A percentile compares a stretch with the other conserved stretches of the same genome.
phyloP scores from a whole-genome alignment of 2,113 vertebrate species.

The Chrysochloris asiatica region DNA sequence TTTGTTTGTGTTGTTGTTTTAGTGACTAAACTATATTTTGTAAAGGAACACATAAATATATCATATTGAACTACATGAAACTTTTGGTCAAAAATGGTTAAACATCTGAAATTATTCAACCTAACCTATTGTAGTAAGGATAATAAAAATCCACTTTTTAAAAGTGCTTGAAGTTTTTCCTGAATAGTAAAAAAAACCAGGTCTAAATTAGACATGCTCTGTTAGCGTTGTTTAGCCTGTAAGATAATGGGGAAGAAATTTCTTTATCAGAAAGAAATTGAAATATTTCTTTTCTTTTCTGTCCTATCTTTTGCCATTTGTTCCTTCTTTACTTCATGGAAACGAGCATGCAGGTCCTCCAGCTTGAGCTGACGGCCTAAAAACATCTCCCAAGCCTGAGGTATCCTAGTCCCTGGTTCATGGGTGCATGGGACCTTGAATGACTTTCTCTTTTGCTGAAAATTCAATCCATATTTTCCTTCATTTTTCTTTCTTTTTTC shows the following conservation, averaged over 20 bases:
- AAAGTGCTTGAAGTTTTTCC: background rate
- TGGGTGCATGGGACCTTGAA: background rate
- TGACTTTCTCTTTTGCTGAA: background rate
- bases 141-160: constrained; percentile 11
- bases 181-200: background rate
- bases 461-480: background rate
- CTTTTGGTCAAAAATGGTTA: background rate
- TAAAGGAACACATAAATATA: background rate
- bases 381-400: background rate
- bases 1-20: background rate
- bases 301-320: background rate
- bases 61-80: background rate
- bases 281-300: background rate
- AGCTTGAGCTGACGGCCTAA: background rate
- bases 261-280: constrained; percentile 1
- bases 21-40: background rate
- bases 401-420: background rate
- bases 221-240: background rate
- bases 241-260: background rate
- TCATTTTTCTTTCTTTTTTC: background rate
- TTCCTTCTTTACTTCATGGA: background rate
- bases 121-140: background rate
- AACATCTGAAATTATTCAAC: background rate
- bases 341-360: background rate
- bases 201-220: background rate